Conservation (phyloP, 2,888 invertebrate genomes). For the Chloromyia formosa region DNA sequence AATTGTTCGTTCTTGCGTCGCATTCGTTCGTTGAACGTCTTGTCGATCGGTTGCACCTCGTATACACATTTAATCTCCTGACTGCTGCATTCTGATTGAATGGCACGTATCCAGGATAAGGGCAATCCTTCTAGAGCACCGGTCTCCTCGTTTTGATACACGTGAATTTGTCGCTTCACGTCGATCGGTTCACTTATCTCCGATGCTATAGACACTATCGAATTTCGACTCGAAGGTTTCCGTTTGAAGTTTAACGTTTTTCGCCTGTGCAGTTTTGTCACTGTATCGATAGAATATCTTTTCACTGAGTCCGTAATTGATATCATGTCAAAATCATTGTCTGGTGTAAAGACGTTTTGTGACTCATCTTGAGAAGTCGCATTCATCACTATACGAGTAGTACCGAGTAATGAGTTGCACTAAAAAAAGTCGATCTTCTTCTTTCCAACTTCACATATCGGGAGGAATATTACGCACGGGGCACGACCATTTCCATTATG, state of each 20-base stretch:
- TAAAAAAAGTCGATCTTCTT: not conserved
- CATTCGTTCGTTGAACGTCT: slow-evolving; percentile 26
- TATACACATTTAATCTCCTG: slow-evolving; percentile 25
- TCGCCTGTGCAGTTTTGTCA: not conserved
- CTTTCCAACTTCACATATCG: not conserved
- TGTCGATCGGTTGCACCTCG: slow-evolving; percentile 34
- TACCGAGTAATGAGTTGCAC: not conserved
- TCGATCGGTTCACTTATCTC: slow-evolving; percentile 36
- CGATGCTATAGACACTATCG: slow-evolving; percentile 8
- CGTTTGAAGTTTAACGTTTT: not conserved
- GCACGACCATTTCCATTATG: not conserved
- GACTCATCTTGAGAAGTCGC: slow-evolving; percentile 9
- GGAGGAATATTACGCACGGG: not conserved
- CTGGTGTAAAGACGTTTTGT: not conserved
- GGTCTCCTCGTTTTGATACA: slow-evolving; percentile 18
- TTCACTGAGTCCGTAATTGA: not conserved
- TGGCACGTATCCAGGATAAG: slow-evolving; percentile 28
- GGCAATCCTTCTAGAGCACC: slow-evolving; percentile 32
- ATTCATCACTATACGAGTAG: slow-evolving; percentile 12
- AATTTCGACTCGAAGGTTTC: slow-evolving; percentile 5
- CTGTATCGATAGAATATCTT: not conserved
- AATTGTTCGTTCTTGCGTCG: slow-evolving; percentile 1
- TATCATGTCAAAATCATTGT: not conserved
- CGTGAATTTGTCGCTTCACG: slow-evolving; percentile 31
- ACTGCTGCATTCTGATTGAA: not conserved